Evolutionary conservation across 2,888 invertebrate genomes (phyloP).

Genomic region (Eurois occulta): DNA sequence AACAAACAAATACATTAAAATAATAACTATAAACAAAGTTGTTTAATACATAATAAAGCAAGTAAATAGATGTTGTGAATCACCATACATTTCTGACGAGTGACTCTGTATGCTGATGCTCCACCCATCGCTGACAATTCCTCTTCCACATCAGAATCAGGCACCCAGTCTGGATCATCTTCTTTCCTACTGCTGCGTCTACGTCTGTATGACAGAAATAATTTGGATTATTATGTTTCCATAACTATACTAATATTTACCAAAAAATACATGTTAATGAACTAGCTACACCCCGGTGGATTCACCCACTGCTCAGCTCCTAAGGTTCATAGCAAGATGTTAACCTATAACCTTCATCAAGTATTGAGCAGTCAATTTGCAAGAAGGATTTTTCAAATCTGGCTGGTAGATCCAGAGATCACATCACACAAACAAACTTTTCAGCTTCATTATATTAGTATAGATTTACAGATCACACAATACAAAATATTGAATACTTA

Average conservation of each 20-base stretch:
- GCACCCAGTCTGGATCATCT: slow-evolving; percentile 90
- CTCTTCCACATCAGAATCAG: slow-evolving; percentile 92
- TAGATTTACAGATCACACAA: not conserved
- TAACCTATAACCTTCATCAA: not conserved
- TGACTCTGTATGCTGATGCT: slow-evolving; percentile 77
- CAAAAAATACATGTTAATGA: not conserved
- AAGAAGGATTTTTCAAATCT: not conserved
- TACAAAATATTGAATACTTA: slow-evolving; percentile 69
- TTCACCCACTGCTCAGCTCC: not conserved
- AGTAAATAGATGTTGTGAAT: not conserved
- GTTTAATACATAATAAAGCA: not conserved
- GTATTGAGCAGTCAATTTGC: not conserved
- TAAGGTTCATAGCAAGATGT: not conserved
- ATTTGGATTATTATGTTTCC: not conserved
- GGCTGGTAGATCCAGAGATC: not conserved
- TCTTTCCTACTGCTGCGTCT: slow-evolving; percentile 83
- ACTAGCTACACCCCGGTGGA: not conserved
- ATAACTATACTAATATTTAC: not conserved
- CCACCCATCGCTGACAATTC: slow-evolving; percentile 93
- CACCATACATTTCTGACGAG: slow-evolving; percentile 80
- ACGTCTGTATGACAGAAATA: slow-evolving; percentile 63
- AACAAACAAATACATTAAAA: slow-evolving; percentile 15
- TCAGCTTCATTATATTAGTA: not conserved
- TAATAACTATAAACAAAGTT: not conserved
- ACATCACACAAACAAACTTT: not conserved